These are phyloP conservation scores for Macrobrachium rosenbergii DNA, from an alignment of 1,140 invertebrate genomes.

Conservation along the genomic window DNA sequence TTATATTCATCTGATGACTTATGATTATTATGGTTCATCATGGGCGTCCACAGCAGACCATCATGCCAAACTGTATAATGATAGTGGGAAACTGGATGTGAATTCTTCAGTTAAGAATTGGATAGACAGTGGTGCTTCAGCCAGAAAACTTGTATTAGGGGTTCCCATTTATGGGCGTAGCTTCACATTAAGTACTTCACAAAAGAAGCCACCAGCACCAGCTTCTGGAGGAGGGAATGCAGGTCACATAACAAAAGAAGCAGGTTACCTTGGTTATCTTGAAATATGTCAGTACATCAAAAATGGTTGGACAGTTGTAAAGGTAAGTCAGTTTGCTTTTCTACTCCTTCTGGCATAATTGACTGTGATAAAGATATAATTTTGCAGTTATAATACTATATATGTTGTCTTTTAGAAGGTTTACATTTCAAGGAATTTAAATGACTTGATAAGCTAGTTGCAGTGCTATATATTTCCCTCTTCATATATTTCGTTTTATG, in stretches of 20 bases:
- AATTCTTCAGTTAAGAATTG: conserved; percentile 69
- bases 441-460: no score
- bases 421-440: not conserved
- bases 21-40: conserved; percentile 71
- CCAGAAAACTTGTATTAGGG: conserved; percentile 69
- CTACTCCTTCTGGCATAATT: not conserved
- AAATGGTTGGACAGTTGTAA: conserved; percentile 55
- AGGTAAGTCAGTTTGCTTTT: not conserved
- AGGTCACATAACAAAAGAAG: conserved; percentile 24
- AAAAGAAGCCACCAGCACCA: not conserved
- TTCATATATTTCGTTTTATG: no score
- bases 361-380: no score
- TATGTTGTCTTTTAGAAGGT: not conserved
- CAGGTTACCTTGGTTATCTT: conserved; percentile 56
- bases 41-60: conserved; percentile 72
- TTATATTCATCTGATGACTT: conserved; percentile 70
- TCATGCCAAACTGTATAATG: conserved; percentile 69
- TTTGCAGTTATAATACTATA: no score
- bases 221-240: conserved; percentile 4
- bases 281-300: conserved; percentile 61
- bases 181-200: conserved; percentile 67
- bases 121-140: conserved; percentile 69
- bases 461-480: no score
- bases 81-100: conserved; percentile 25
- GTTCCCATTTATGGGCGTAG: conserved; percentile 70